Percentiles rank a stretch among this genome's conserved stretches.
These are phyloP conservation scores for Aspiorhynchus laticeps DNA, from an alignment of 2,113 vertebrate species.

Conservation along the genomic window DNA sequence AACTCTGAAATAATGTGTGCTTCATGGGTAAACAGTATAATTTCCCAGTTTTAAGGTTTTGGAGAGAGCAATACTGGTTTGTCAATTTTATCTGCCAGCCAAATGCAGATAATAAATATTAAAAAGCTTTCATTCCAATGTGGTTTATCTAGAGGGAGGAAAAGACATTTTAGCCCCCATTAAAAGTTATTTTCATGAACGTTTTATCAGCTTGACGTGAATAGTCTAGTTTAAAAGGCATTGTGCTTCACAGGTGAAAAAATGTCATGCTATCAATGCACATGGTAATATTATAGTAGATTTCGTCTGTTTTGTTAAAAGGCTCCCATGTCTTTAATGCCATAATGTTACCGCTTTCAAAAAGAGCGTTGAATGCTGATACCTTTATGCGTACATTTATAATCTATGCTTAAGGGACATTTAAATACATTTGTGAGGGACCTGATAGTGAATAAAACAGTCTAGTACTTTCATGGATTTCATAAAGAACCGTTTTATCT, in stretches of 20 bases:
- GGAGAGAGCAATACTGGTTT: neutral
- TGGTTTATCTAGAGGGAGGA: neutral
- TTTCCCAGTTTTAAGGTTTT: neutral
- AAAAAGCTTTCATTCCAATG: neutral
- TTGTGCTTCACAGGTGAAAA: neutral
- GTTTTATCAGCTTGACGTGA: neutral
- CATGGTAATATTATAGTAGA: neutral
- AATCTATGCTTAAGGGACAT: neutral
- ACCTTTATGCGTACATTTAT: neutral
- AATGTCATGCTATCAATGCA: neutral
- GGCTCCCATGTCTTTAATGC: neutral
- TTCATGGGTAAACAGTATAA: neutral
- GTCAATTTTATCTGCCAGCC: neutral
- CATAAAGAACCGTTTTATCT: neutral
- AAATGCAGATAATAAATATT: neutral
- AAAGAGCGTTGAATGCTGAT: neutral
- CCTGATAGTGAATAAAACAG: neutral
- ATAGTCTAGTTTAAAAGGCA: constrained; percentile 2
- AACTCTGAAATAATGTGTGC: neutral
- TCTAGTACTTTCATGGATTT: neutral
- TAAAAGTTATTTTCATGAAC: neutral
- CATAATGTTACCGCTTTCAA: neutral
- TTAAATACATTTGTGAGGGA: neutral
- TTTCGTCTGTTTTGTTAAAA: neutral
- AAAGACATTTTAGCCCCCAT: neutral